Base-by-base conservation (phyloP, 2,888 invertebrate genomes). In the Autographa pulchrina region DNA sequence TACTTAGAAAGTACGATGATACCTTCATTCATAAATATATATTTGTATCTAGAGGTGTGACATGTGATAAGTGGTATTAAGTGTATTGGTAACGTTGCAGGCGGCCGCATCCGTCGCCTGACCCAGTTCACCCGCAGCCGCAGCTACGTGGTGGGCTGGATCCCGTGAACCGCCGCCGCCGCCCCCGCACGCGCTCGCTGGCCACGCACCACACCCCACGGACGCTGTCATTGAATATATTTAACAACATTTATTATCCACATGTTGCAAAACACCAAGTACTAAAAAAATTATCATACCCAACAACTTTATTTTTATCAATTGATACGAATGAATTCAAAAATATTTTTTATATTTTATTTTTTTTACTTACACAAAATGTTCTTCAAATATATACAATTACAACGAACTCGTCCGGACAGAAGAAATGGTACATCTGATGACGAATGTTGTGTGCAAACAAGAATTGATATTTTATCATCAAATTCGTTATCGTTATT, bases 81-180 rank as follows among this genome's bases (percentile, higher is more conserved):
- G 9, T 0, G 18, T 16, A 14, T 52, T 16, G 43, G 48, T 6
- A 11, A 41, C 9, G 6, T 88, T 90, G 82, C 96, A 96, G 92
- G 96, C 97, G 97, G 96, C 92, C 98, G 98, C 91, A 96, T 97
- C 93, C 97, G 97, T 90, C 97, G 98, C 92, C 96, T 97, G 96
- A 97, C 97, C 92, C 97, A 97, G 94, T 97, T 97, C 96, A 97
- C 97, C 84, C 96, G 96, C 91, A 95, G 96, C 90, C 97, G 98
- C 93, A 98, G 98, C 94, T 98, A 97, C 95, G 97, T 98, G 91
- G 97, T 98, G 93, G 98, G 98, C 89, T 97, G 96, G 94, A 93
- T 96, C 87, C 96, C 93, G 80, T 94, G 91, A 92, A 78, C 70
- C 66, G 52, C 74, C 65, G 64, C 65, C 31, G 68, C 75, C 70